A percentile compares a stretch with the other conserved stretches of the same genome.
Conservation (phyloP, 2,113 vertebrate genomes). For the Neofelis nebulosa region DNA sequence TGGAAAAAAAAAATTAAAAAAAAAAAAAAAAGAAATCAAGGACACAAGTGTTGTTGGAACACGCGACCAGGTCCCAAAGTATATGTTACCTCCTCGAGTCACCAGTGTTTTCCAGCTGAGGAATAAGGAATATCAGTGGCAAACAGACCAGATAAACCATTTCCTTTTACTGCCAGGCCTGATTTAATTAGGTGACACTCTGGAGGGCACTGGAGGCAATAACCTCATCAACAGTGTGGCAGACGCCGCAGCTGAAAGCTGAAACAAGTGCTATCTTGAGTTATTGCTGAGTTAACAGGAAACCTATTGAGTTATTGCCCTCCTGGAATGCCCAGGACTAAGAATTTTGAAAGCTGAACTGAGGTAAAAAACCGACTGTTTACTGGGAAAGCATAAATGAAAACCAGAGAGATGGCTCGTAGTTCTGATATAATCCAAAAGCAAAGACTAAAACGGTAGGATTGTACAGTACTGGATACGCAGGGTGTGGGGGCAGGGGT, state of each 20-base stretch:
- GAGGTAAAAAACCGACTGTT: constrained; percentile 11
- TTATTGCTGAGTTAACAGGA: constrained; percentile 44
- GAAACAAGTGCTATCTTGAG: neutral
- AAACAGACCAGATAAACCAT: neutral
- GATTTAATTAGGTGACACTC: constrained; percentile 10
- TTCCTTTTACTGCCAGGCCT: neutral
- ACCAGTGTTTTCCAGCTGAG: neutral
- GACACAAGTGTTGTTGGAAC: neutral
- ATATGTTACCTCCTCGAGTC: neutral
- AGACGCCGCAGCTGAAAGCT: neutral
- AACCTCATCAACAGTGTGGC: neutral
- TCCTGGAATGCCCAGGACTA: constrained; percentile 7
- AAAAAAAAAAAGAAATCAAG: neutral
- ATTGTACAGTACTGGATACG: neutral
- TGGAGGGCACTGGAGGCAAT: neutral
- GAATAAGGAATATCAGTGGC: neutral
- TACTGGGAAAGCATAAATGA: neutral
- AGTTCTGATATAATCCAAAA: neutral
- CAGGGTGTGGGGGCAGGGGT: too few relatives aligned
- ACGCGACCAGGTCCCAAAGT: neutral
- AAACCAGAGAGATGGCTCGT: constrained; percentile 39
- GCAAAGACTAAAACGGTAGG: neutral
- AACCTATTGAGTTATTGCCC: constrained; percentile 28
- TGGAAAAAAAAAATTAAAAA: too few relatives aligned
- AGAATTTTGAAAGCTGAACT: constrained; percentile 41